These are phyloP conservation scores for Prunella fulvescens DNA, from an alignment of 2,113 vertebrate species.

Conservation along the genomic window DNA sequence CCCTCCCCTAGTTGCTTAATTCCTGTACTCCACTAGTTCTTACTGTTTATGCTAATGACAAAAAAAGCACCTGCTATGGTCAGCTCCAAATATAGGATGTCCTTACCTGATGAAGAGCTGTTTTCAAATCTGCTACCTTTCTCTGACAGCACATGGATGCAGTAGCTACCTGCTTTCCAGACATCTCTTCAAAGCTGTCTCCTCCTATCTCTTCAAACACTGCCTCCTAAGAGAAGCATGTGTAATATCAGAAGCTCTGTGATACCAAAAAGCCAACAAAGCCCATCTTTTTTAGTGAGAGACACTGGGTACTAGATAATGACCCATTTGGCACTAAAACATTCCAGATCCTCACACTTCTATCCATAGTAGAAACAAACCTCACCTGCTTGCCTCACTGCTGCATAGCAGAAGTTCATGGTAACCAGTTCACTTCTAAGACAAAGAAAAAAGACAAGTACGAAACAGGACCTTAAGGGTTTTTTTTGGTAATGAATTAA, in stretches of 20 bases:
- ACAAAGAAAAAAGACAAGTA: neutral
- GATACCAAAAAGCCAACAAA: neutral
- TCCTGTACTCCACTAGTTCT: neutral
- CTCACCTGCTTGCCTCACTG: neutral
- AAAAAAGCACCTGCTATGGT: neutral
- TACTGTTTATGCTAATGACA: neutral
- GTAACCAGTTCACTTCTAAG: neutral
- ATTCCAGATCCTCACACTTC: neutral
- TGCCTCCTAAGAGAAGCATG: neutral
- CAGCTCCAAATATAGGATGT: neutral
- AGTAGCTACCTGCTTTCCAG: neutral
- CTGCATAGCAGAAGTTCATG: neutral
- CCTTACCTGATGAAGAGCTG: neutral
- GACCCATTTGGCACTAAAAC: neutral
- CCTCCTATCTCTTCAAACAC: neutral
- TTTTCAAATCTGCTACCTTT: neutral
- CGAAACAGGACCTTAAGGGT: neutral
- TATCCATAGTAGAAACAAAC: neutral
- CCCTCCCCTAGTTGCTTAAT: fast-evolving
- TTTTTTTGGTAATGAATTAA: neutral
- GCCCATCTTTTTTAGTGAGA: neutral
- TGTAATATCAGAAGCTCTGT: neutral
- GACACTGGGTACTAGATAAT: neutral
- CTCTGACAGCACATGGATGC: neutral
- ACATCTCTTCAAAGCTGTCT: neutral